Base-by-base conservation (phyloP, 2,888 invertebrate species). In the Monoplex corrugatus region DNA sequence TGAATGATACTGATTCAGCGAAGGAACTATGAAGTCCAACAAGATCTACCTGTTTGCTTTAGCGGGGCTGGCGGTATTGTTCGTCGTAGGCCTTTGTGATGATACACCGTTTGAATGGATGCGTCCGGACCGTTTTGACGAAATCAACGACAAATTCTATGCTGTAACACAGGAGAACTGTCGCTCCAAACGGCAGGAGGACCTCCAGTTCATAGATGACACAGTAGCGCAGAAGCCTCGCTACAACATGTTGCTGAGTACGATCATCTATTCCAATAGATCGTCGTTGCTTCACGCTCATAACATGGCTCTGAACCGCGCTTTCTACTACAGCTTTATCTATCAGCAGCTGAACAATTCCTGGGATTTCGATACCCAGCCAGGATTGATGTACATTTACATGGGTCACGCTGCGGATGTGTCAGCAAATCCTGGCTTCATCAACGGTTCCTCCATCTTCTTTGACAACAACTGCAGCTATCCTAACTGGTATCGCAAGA, bases 361-460 rank as follows among this genome's bases (percentile, higher is more conserved):
- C 0, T 90, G 90, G 89, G 91, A 92, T 44, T 98, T 96, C 95
- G 98, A 98, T 94, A 98, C 98, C 0, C 99, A 99, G 96, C 99
- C 99, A 0, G 99, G 99, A 88, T 98, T 99, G 98, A 98, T 99
- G 98, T 99, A 99, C 95, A 98, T 98, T 95, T 98, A 99, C 95
- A 96, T 99, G 80, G 99, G 99, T 0, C 98, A 98, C 0, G 98
- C 99, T 0, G 99, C 99, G 0, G 99, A 99, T 96, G 98, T 99
- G 0, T 98, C 99, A 0, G 97, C 99, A 0, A 99, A 98, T 96
- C 98, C 98, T 0, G 98, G 98, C 93, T 98, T 99, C 91, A 99
- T 96, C 78, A 96, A 96, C 93, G 96, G 98, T 88, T 98, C 98
- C 95, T 98, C 98, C 0, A 97, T 99, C 91, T 99, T 99, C 96